Base-by-base conservation (phyloP, 2,888 invertebrate genomes). In the Lathronympha strigana region DNA sequence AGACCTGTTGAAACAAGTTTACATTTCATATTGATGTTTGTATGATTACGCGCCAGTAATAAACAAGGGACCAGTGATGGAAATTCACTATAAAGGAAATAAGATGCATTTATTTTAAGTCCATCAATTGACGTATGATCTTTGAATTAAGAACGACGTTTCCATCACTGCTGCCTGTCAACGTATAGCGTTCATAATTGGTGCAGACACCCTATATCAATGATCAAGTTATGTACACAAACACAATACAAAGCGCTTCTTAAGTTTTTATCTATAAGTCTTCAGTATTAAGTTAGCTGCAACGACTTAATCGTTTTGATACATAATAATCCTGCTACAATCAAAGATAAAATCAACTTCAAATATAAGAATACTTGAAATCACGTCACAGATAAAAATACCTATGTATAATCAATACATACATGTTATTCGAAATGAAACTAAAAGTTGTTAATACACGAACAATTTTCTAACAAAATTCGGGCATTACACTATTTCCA, bases 331-430 rank as follows among this genome's bases (percentile, higher is more conserved):
- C 58, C 40, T 60, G 64, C 67, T 60, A 58, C 73, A 72, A 68
- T 71, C 67, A 69, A 74, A 74, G 70, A 47, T 36, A 45, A 45
- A 43, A 55, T 40, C 71, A 70, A 40, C 62, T 67, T 61, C 62
- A 54, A 50, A 49, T 63, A 57, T 62, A 50, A 61, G 43, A 66
- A 69, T 58, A 64, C 67, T 47, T 68, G 58, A 71, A 68, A 63
- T 67, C 67, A 74, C 69, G 60, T 66, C 60, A 54, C 58, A 66
- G 60, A 49, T 54, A 66, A 60, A 60, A 76, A 75, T 75, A 69
- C 68, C 70, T 79, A 76, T 72, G 71, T 80, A 77, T 75, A 76
- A 74, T 77, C 71, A 75, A 80, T 79, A 77, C 77, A 80, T 76
- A 79, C 69, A 64, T 67, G 70, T 60, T 71, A 60, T 61, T 68